Percentiles rank a stretch among this genome's conserved stretches.
Conservation (phyloP, 2,888 invertebrate species). For the Odontomyia ornata region DNA sequence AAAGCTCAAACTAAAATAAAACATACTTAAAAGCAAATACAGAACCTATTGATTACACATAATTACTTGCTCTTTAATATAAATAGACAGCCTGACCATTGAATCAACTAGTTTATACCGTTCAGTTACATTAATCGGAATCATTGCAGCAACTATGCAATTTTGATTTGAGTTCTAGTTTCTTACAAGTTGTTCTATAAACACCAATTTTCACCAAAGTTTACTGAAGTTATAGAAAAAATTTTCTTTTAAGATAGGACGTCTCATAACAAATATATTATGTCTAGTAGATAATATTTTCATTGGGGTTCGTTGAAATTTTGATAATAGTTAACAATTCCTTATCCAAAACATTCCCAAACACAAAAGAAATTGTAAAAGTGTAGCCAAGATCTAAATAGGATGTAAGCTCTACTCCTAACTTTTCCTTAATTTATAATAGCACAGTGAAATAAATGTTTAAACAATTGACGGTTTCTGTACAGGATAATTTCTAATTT, state of each 20-base stretch:
- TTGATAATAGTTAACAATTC: not conserved
- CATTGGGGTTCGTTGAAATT: not conserved
- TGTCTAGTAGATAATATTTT: not conserved
- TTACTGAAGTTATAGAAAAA: not conserved
- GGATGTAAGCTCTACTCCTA: too few species aligned
- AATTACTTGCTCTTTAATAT: not conserved
- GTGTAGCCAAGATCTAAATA: too few species aligned
- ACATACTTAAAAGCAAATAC: too few species aligned
- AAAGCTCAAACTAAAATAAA: too few species aligned
- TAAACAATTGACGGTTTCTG: not conserved
- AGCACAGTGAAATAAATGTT: not conserved
- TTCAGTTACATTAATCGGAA: not conserved
- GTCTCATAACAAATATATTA: not conserved
- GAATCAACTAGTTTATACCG: not conserved
- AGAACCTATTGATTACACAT: too few species aligned
- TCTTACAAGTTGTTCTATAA: constrained; percentile 44
- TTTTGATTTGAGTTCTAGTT: constrained; percentile 48
- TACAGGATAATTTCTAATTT: not conserved
- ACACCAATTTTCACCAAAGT: constrained; percentile 16
- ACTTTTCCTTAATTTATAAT: not conserved
- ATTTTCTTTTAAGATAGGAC: constrained; percentile 3
- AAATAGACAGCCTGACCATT: not conserved
- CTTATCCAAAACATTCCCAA: not conserved
- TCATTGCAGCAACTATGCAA: constrained; percentile 47
- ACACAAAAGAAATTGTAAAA: too few species aligned